These are phyloP conservation scores for Scotopteryx bipunctaria DNA, from an alignment of 2,888 invertebrate genomes.

Conservation along the genomic window DNA sequence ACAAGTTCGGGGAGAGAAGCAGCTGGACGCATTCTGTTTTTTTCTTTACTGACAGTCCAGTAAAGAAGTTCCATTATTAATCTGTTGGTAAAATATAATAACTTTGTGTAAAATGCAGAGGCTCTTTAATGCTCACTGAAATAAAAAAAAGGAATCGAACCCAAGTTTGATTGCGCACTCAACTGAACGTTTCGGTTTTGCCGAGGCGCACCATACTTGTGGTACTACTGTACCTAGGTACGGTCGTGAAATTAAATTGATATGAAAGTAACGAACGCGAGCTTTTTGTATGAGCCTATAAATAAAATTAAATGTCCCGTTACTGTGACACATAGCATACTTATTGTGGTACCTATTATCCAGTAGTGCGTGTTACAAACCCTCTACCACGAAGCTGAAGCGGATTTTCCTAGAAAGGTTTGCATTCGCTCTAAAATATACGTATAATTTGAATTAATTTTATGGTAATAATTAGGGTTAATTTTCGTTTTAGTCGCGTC, in stretches of 20 bases:
- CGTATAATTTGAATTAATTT: constrained; percentile 17
- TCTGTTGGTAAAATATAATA: too few relatives aligned
- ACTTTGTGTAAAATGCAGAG: too few relatives aligned
- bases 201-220: too few relatives aligned
- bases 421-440: constrained; percentile 8
- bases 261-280: constrained; percentile 31
- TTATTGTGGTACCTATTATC: constrained; percentile 12
- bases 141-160: constrained; percentile 22
- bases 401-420: constrained; percentile 8
- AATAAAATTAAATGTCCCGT: constrained; percentile 29
- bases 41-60: too few relatives aligned
- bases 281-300: constrained; percentile 27
- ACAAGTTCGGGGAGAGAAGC: too few relatives aligned
- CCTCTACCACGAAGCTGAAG: neutral
- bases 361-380: constrained; percentile 12
- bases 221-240: constrained; percentile 18
- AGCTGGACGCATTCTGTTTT: too few relatives aligned
- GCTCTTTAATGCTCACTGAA: too few relatives aligned
- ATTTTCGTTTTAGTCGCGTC: constrained; percentile 20
- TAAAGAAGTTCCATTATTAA: too few relatives aligned
- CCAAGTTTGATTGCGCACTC: too few relatives aligned
- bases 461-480: constrained; percentile 20
- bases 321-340: constrained; percentile 24
- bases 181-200: too few relatives aligned
- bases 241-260: constrained; percentile 29